Base-by-base conservation (phyloP, 2,113 vertebrate genomes). In the Tinamus guttatus region DNA sequence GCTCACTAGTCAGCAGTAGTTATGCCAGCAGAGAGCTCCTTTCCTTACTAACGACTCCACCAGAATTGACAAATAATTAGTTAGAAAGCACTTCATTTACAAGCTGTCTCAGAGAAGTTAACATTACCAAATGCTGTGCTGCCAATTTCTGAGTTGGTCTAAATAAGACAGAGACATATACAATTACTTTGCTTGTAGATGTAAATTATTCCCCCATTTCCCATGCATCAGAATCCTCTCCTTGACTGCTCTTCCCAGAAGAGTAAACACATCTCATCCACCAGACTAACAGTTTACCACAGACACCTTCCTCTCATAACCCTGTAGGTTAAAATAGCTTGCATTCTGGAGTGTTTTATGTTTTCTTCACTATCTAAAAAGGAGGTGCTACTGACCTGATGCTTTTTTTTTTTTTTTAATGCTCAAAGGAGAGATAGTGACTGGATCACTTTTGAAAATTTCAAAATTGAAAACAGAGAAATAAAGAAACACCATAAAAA, bases 111-210 rank as follows among this genome's bases (percentile, higher is more conserved):
- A 43, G 40, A 18, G n/a, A 91, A 85, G 67, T 21, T 45, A 65
- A 30, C 10, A 36, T 38, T 38, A 60, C 47, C 64, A 71, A 91
- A 7, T 34, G 32, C 28, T 92, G 52, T 59, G 43, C 86, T 75
- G 65, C 63, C 87, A 81, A 58, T 81, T 87, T 95, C 90, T 81
- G 65, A 87, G 60, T 73, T 62, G 92, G 24, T 60, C 87, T 84
- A 88, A 85, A 83, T 65, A 38, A 91, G 76, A 71, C 77, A 54
- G 24, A 40, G 5, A 77, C 4, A 40, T 30, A 83, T 3, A 0
- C 45, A 63, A 36, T 64, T 79, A 60, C 3, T 82, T 75, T 63
- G 38, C 27, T 21, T 30, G 43, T 4, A 28, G 51, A 51, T 27
- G 13, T 20, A 68, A 81, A 68, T 78, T 63, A 68, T 84, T 60